Evolutionary conservation across 2,888 invertebrate species (phyloP).

Genomic region (Hirtodrosophila histrioides): DNA sequence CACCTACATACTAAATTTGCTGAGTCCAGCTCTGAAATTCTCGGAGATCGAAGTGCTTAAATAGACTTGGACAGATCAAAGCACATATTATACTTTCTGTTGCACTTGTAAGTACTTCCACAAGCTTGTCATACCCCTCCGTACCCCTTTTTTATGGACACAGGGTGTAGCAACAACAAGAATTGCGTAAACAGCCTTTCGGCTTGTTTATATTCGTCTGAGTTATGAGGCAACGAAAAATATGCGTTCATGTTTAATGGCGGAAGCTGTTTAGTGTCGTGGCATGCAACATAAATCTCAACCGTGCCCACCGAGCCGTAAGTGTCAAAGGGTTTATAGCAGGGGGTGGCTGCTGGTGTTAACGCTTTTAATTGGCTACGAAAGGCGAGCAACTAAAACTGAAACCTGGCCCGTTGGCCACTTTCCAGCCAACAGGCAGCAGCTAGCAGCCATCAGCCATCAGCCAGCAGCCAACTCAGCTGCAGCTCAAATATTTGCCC

Average conservation of each 20-base stretch:
- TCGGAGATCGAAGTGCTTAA: no score
- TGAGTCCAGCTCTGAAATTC: no score
- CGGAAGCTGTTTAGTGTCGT: conserved; percentile 79
- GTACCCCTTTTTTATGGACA: no score
- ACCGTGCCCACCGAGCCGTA: conserved; percentile 23
- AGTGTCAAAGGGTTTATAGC: conserved; percentile 40
- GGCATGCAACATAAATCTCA: conserved; percentile 70
- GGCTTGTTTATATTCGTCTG: conserved; percentile 49
- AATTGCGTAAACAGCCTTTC: conserved; percentile 11
- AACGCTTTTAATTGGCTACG: conserved; percentile 67
- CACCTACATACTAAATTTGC: no score
- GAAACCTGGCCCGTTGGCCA: conserved; percentile 26
- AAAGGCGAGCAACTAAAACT: conserved; percentile 50
- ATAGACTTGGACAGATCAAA: no score
- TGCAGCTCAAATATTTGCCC: conserved; percentile 63
- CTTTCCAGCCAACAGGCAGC: conserved; percentile 1
- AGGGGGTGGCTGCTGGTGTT: conserved; percentile 8
- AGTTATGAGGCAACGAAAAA: conserved; percentile 62
- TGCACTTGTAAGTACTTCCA: no score
- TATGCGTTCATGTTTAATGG: conserved; percentile 75
- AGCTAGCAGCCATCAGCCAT: no score
- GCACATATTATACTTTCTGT: no score
- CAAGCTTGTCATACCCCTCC: no score
- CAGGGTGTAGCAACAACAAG: conserved; percentile 5
- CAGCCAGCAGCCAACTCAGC: background rate